phyloP scores from a whole-genome alignment of 2,113 vertebrate species.

The Mus pahari region DNA sequence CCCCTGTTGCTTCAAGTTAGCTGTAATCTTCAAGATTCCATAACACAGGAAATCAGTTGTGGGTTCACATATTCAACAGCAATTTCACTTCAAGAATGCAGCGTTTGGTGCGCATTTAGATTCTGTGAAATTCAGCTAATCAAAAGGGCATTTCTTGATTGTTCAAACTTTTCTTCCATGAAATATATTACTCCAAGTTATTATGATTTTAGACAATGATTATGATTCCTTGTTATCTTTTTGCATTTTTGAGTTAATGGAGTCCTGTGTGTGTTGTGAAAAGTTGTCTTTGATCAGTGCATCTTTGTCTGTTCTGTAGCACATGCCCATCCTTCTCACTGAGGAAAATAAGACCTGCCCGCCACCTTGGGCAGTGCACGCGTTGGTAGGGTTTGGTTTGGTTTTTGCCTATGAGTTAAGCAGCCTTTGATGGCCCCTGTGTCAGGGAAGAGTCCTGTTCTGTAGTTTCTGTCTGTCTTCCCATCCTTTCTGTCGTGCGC shows the following conservation, averaged over 20 bases:
- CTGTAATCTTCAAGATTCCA: conserved; percentile 88
- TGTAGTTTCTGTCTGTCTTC: conserved; percentile 52
- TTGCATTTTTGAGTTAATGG: conserved; percentile 14
- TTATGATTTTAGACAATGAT: conserved; percentile 68
- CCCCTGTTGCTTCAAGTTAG: conserved; percentile 88
- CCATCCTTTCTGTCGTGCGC: not conserved
- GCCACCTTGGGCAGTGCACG: conserved; percentile 26
- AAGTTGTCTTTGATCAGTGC: conserved; percentile 65
- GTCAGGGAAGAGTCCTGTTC: not conserved
- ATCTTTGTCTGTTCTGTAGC: conserved; percentile 55
- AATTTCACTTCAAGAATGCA: conserved; percentile 87
- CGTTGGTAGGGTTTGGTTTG: not conserved
- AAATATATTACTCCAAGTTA: conserved; percentile 47
- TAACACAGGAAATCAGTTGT: conserved; percentile 89
- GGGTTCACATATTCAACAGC: conserved; percentile 90
- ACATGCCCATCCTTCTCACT: conserved; percentile 51
- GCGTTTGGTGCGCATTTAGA: conserved; percentile 83
- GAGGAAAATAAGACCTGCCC: conserved; percentile 61
- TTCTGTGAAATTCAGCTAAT: conserved; percentile 83
- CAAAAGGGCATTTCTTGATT: conserved; percentile 75
- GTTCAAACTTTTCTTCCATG: conserved; percentile 57
- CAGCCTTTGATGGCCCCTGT: not conserved
- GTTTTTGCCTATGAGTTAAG: conserved; percentile 66
- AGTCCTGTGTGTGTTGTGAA: conserved; percentile 18
- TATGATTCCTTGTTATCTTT: conserved; percentile 62